These are phyloP conservation scores for Rissa tridactyla DNA, from an alignment of 2,113 vertebrate genomes.

Conservation along the genomic window DNA sequence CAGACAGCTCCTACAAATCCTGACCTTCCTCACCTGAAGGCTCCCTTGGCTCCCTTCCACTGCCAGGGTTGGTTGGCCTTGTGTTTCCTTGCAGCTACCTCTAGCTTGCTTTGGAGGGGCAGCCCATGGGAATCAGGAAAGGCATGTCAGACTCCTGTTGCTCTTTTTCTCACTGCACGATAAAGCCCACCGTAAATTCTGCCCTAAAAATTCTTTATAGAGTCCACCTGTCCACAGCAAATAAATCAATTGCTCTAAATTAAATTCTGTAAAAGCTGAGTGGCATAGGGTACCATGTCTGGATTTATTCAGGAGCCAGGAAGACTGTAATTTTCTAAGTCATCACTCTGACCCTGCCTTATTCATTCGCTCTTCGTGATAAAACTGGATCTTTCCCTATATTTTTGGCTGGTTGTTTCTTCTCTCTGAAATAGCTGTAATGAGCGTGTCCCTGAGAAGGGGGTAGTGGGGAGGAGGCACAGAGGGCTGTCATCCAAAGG, in stretches of 20 bases:
- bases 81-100: not conserved
- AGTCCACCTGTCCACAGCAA: slow-evolving; percentile 70
- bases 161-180: slow-evolving; percentile 6
- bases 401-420: slow-evolving; percentile 28
- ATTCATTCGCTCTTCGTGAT: slow-evolving; percentile 51
- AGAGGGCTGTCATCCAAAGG: slow-evolving; percentile 17
- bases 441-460: slow-evolving; percentile 21
- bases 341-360: slow-evolving; percentile 72
- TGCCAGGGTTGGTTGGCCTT: not conserved
- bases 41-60: not conserved
- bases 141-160: not conserved
- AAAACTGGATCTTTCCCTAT: slow-evolving; percentile 56
- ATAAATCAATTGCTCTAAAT: slow-evolving; percentile 80
- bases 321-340: slow-evolving; percentile 76
- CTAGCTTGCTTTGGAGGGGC: not conserved
- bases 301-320: slow-evolving; percentile 73
- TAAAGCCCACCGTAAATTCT: slow-evolving; percentile 61
- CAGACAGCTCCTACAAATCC: not conserved
- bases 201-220: slow-evolving; percentile 69
- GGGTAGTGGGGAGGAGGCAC: not conserved
- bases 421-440: slow-evolving; percentile 47
- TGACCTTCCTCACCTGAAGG: not conserved
- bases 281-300: slow-evolving; percentile 42
- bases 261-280: slow-evolving; percentile 73
- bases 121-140: not conserved